phyloP scores from a whole-genome alignment of 2,797 vertebrate species.

The Pangasius mekongensis region DNA sequence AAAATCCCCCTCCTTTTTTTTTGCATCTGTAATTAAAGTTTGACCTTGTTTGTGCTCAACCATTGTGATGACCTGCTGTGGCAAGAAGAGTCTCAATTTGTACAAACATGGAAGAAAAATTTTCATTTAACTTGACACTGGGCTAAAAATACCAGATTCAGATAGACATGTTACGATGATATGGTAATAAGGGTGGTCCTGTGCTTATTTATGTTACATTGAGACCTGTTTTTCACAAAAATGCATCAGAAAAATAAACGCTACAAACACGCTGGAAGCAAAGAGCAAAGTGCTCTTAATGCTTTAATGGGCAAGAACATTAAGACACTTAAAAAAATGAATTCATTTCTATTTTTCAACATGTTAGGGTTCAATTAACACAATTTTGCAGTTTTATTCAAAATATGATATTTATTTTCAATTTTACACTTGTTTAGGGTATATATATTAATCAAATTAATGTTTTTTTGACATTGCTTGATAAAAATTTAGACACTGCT shows the following conservation, averaged over 20 bases:
- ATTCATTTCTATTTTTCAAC: too few relatives aligned
- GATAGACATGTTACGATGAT: background rate
- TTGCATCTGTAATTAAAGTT: background rate
- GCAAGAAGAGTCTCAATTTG: background rate
- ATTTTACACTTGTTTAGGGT: too few relatives aligned
- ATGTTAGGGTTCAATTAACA: background rate
- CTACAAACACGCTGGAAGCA: background rate
- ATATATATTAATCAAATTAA: too few relatives aligned
- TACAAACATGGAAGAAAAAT: background rate
- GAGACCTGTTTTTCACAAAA: background rate
- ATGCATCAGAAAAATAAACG: background rate
- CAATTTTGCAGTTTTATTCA: background rate
- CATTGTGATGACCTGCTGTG: background rate
- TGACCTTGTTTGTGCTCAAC: background rate
- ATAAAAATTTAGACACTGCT: too few relatives aligned
- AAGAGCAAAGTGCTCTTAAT: background rate
- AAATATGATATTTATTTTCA: background rate
- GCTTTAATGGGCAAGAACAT: background rate
- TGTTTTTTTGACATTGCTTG: too few relatives aligned
- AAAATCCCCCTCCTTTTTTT: background rate
- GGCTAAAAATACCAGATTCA: background rate
- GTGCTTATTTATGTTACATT: background rate
- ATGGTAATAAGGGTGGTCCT: too few relatives aligned
- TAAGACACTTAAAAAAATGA: too few relatives aligned
- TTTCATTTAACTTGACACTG: background rate